Evolutionary conservation across 1,140 invertebrate genomes (phyloP).

Genomic region (Metopolophium dirhodum): DNA sequence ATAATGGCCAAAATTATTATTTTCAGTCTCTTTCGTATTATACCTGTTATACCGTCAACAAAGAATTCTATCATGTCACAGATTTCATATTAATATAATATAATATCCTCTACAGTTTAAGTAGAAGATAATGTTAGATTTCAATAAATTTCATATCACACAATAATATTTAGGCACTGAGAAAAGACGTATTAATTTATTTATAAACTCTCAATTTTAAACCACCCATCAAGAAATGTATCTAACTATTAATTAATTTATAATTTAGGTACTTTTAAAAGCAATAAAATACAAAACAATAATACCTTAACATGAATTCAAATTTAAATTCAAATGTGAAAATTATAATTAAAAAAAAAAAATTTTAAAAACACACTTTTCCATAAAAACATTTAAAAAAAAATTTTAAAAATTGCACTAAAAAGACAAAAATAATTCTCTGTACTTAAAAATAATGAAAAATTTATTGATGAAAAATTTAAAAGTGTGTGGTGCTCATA

Average conservation of each 20-base stretch:
- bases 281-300: too few relatives aligned
- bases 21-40: not conserved
- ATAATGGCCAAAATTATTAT: not conserved
- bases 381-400: too few relatives aligned
- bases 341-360: too few relatives aligned
- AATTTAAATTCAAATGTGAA: not conserved
- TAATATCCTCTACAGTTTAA: not conserved
- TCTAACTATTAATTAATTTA: not conserved
- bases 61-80: constrained; percentile 1
- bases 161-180: not conserved
- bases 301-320: not conserved
- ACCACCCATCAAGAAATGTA: not conserved
- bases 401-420: too few relatives aligned
- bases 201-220: not conserved
- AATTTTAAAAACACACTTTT: too few relatives aligned
- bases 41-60: not conserved
- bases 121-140: not conserved
- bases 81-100: not conserved
- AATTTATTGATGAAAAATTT: too few relatives aligned
- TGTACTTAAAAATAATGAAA: too few relatives aligned
- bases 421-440: too few relatives aligned
- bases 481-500: too few relatives aligned
- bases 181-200: not conserved
- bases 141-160: not conserved
- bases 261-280: not conserved